These are phyloP conservation scores for Pristionchus japonicus DNA, from an alignment of 2,888 invertebrate species.

Conservation along the genomic window DNA sequence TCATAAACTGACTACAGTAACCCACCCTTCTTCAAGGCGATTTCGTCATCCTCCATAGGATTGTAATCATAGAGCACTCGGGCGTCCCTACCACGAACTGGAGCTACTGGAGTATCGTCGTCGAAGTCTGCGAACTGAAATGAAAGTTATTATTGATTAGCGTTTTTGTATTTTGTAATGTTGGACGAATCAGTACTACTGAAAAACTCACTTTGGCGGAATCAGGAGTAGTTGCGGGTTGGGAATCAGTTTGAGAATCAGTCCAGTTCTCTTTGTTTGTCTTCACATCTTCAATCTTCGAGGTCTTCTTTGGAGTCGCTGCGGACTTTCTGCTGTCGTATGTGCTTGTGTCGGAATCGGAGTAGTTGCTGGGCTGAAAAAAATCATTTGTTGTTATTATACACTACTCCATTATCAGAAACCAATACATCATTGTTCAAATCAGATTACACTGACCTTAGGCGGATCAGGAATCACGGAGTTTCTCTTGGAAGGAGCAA, in stretches of 20 bases:
- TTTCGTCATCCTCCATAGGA: constrained; percentile 72
- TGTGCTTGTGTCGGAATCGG: constrained; percentile 64
- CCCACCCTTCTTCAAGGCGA: constrained; percentile 66
- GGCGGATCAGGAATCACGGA: constrained; percentile 75
- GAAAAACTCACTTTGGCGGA: constrained; percentile 61
- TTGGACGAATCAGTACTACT: neutral
- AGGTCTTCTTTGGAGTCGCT: neutral
- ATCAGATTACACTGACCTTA: constrained; percentile 91
- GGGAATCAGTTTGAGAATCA: constrained; percentile 37
- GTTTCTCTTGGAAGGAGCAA: neutral
- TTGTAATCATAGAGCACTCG: constrained; percentile 70
- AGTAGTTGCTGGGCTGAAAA: constrained; percentile 61
- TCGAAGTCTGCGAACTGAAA: constrained; percentile 63
- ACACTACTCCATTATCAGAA: too few species aligned
- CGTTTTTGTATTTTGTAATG: too few species aligned
- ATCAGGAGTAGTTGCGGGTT: constrained; percentile 59
- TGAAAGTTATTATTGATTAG: neutral
- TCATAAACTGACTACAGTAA: neutral
- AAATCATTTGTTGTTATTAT: neutral
- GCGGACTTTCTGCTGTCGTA: constrained; percentile 60
- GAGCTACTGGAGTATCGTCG: constrained; percentile 40
- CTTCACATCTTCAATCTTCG: constrained; percentile 26
- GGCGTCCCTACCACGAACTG: constrained; percentile 45
- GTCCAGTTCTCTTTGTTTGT: constrained; percentile 1
- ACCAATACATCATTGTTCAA: too few species aligned